Base-by-base conservation (phyloP, 2,888 invertebrate genomes). In the Poecilus cupreus region DNA sequence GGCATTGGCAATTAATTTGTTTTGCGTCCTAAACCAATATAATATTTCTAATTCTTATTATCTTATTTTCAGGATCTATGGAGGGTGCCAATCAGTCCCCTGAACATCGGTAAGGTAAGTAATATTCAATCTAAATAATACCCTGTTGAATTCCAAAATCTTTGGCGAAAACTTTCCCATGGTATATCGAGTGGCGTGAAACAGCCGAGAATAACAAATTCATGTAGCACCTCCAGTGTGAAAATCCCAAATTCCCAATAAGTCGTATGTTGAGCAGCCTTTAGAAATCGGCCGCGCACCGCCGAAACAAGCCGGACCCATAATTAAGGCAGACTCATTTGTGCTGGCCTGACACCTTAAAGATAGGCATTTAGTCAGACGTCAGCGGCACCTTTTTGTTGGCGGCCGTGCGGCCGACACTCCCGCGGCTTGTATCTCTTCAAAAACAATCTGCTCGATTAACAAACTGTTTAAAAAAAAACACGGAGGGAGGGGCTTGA, bases 341-440 rank as follows among this genome's bases (percentile, higher is more conserved):
- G 89, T 88, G 89, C 86, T 88, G 87, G 88, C 87, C 88, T 89
- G 89, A 89, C 89, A 89, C 89, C 88, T 89, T 89, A 89, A 89
- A 89, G 89, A 89, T 89, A 88, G 89, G 89, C 89, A 89, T 89
- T 89, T 89, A 89, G 89, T 89, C 89, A 89, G 89, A 88, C 89
- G 89, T 89, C 88, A 89, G 89, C 89, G 89, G 89, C 88, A 87
- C 87, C 89, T 89, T 89, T 89, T 89, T 89, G 88, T 87, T 85
- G 85, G 87, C 88, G 60, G 60, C 60, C 60, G 60, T 57, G 60
- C 89, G 87, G 90, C 89, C 88, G 88, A 88, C 88, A 85, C 85
- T 83, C 86, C 86, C 87, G 88, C 88, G 88, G 88, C 86, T 86
- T 87, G 87, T 87, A 87, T 87, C 87, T 88, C 87, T 86, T 86